Evolutionary conservation across 2,888 invertebrate genomes (phyloP).

Genomic region (Euzetes globulus): DNA sequence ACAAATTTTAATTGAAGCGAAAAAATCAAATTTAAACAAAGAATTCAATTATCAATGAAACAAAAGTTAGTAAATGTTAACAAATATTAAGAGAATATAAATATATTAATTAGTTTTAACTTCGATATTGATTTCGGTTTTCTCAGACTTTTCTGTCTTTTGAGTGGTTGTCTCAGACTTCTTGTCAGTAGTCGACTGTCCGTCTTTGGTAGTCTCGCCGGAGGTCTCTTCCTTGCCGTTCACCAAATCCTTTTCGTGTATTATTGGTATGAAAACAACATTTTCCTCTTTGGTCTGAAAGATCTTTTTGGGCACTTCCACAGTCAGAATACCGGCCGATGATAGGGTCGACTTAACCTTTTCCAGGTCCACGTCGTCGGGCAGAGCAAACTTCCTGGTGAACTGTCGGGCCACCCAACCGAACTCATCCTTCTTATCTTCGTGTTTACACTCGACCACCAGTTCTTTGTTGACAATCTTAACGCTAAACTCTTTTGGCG

Average conservation of each 20-base stretch:
- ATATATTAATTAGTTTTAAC: not conserved
- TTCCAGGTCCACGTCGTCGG: slow-evolving; percentile 38
- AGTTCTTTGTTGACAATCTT: slow-evolving; percentile 38
- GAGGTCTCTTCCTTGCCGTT: not conserved
- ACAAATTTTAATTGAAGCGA: too few relatives aligned
- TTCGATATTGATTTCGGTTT: not conserved
- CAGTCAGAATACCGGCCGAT: slow-evolving; percentile 37
- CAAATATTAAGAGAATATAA: not conserved
- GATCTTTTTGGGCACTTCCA: slow-evolving; percentile 37
- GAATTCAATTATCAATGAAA: too few relatives aligned
- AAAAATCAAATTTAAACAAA: too few relatives aligned
- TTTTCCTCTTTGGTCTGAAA: slow-evolving; percentile 30
- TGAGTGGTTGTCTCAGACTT: not conserved
- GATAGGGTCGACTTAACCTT: slow-evolving; percentile 38
- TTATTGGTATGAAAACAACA: not conserved
- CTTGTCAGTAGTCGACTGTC: not conserved
- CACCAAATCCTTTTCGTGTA: not conserved
- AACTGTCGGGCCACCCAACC: slow-evolving; percentile 40
- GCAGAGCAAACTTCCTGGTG: slow-evolving; percentile 39
- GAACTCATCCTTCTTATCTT: slow-evolving; percentile 40
- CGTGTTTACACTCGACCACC: slow-evolving; percentile 40
- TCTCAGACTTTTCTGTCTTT: not conserved
- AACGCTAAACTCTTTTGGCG: slow-evolving; percentile 41
- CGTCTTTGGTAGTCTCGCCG: not conserved
- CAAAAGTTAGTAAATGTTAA: not conserved